A percentile compares a stretch with the other conserved stretches of the same genome.
phyloP scores from a whole-genome alignment of 2,113 vertebrate genomes.

The Nesospiza acunhae region DNA sequence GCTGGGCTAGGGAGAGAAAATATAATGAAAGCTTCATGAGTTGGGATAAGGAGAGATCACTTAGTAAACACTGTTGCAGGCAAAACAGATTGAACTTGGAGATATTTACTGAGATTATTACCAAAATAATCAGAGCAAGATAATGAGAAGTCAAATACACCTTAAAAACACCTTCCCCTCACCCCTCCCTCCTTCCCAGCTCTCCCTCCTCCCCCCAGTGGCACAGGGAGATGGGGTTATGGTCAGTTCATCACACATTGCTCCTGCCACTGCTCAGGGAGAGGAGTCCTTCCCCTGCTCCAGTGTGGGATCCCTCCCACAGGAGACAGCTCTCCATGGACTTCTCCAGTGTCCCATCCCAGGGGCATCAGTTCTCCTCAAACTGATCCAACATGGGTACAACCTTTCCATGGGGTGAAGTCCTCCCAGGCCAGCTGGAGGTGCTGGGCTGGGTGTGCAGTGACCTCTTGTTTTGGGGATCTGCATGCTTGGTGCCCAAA shows the following conservation, averaged over 20 bases:
- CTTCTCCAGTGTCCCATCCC: accelerated
- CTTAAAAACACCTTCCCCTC: not conserved
- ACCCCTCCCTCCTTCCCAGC: not conserved
- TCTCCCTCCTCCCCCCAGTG: not conserved
- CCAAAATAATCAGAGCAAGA: not conserved
- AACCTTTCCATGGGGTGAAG: not conserved
- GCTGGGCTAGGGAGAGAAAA: not conserved
- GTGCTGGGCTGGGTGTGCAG: not conserved
- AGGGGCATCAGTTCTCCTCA: accelerated
- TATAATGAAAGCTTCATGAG: accelerated
- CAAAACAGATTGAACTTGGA: not conserved
- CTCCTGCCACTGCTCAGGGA: not conserved
- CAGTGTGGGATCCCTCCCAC: not conserved
- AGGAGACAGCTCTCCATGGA: not conserved
- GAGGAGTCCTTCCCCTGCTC: not conserved
- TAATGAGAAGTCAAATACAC: not conserved
- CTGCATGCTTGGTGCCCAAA: not conserved
- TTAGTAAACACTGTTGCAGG: accelerated
- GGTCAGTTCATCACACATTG: accelerated
- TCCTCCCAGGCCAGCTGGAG: not conserved
- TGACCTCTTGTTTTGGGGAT: not conserved
- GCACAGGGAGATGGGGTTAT: not conserved
- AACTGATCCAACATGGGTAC: accelerated
- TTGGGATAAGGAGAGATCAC: not conserved
- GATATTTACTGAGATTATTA: not conserved